Percentiles rank a stretch among this genome's conserved stretches.
phyloP scores from a whole-genome alignment of 1,140 invertebrate species.

The Pseudomyrmex dendroicus region DNA sequence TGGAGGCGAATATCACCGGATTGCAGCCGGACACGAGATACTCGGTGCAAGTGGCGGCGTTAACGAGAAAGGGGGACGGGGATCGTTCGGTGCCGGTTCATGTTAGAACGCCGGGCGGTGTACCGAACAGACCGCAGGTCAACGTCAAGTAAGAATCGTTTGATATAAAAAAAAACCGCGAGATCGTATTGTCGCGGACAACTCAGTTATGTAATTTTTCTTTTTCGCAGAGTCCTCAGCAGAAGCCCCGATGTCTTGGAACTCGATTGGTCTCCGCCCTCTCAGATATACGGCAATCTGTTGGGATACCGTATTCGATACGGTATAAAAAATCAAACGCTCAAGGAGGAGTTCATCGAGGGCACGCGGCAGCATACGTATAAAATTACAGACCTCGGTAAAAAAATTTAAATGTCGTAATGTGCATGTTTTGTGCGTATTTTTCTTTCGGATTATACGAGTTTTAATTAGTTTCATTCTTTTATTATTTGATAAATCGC shows the following conservation, averaged over 20 bases:
- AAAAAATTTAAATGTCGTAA: slow-evolving; percentile 28
- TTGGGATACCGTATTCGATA: slow-evolving; percentile 94
- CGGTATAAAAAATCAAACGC: slow-evolving; percentile 92
- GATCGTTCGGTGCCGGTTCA: slow-evolving; percentile 92
- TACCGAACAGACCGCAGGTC: slow-evolving; percentile 94
- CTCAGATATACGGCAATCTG: slow-evolving; percentile 94
- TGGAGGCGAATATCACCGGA: slow-evolving; percentile 93
- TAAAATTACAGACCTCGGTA: slow-evolving; percentile 86
- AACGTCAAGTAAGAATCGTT: slow-evolving; percentile 90
- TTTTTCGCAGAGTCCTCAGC: slow-evolving; percentile 88
- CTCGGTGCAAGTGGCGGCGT: slow-evolving; percentile 95
- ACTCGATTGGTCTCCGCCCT: slow-evolving; percentile 95
- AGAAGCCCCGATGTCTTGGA: slow-evolving; percentile 94
- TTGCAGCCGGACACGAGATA: slow-evolving; percentile 97
- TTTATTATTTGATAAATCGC: background rate
- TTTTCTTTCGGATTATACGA: too few species aligned
- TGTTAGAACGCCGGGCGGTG: slow-evolving; percentile 96
- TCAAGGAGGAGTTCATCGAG: slow-evolving; percentile 89
- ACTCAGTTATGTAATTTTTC: background rate
- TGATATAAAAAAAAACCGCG: background rate
- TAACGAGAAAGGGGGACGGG: slow-evolving; percentile 98
- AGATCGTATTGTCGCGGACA: background rate
- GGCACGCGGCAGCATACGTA: slow-evolving; percentile 84
- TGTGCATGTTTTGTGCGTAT: background rate
- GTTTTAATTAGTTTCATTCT: background rate